Evolutionary conservation across 2,888 invertebrate genomes (phyloP), one percentile per base, ranked within the genome.

Genomic region (Muschampia plurimacula): DNA sequence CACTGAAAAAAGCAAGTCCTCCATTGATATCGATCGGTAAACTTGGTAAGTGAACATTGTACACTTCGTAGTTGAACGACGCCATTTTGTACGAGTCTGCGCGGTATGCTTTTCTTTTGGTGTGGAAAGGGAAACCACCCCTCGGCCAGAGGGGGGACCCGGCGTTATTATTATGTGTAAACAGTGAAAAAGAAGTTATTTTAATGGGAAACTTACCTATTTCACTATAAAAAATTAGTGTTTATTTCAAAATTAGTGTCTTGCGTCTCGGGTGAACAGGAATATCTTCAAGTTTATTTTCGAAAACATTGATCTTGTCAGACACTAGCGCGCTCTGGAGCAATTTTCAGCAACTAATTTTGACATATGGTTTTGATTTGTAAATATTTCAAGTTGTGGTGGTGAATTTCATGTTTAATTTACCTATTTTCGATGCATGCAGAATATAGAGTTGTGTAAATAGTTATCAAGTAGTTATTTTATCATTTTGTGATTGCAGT

Each of bases 1-100:
- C n/a, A n/a, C n/a, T n/a, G 90, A 91, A 93, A 91, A 90, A 88
- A 86, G 85, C 89, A 82, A 91, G 86, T 93, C 93, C 92, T 93
- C 95, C 94, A 95, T 95, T 92, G 91, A 88, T 95, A 96, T 96
- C 96, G 96, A 96, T 96, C 96, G 95, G 92, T 89, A 93, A 91
- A 93, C 90, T 91, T 86, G 88, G 87, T 87, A 88, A 85, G 88
- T 86, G 86, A 84, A 87, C 84, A 87, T 87, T 89, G 87, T 90
- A 89, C 86, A 93, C 91, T 91, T 89, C 90, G 93, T 93, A 93
- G 90, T 84, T 92, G 87, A 87, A 89, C 88, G 89, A 90, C 95
- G 96, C 96, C 96, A 96, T 96, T 95, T 96, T 96, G 95, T 94
- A 89, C 93, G 96, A 95, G 96, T 95, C 95, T 96, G 96, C 96